phyloP scores from a whole-genome alignment of 2,797 vertebrate genomes.

The Chiroxiphia lanceolata region DNA sequence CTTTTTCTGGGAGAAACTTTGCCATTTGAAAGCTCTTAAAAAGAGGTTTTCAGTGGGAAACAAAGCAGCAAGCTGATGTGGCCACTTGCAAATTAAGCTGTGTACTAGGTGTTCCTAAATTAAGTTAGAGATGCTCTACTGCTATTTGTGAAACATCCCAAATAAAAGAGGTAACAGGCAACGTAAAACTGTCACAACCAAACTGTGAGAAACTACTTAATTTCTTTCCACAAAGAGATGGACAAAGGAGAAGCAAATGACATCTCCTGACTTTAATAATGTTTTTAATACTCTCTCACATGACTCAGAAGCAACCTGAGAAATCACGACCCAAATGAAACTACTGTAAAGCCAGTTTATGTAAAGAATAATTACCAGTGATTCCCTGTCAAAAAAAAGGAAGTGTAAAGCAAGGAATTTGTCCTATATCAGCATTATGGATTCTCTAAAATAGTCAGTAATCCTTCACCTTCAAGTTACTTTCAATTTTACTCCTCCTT shows the following conservation, averaged over 20 bases:
- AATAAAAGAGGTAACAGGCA: neutral
- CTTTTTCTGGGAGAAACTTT: neutral
- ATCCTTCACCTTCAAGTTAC: neutral
- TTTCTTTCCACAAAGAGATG: neutral
- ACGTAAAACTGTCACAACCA: neutral
- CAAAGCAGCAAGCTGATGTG: neutral
- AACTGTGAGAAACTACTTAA: neutral
- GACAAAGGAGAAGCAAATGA: neutral
- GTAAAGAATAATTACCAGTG: neutral
- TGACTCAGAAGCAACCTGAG: neutral
- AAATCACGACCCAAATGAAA: neutral
- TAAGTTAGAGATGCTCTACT: neutral
- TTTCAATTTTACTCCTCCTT: neutral
- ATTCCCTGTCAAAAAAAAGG: neutral
- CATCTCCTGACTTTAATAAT: neutral
- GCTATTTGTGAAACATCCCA: neutral
- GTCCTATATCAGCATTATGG: neutral
- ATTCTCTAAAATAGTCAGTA: neutral
- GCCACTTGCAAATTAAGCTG: neutral
- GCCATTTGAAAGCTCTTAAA: neutral
- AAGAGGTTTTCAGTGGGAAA: neutral
- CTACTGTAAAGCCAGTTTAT: neutral
- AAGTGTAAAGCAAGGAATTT: neutral
- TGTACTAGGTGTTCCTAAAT: neutral
- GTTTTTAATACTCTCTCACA: neutral